Percentiles rank a stretch among this genome's conserved stretches.
phyloP scores from a whole-genome alignment of 2,888 invertebrate genomes.

The Cerceris ruficornis region DNA sequence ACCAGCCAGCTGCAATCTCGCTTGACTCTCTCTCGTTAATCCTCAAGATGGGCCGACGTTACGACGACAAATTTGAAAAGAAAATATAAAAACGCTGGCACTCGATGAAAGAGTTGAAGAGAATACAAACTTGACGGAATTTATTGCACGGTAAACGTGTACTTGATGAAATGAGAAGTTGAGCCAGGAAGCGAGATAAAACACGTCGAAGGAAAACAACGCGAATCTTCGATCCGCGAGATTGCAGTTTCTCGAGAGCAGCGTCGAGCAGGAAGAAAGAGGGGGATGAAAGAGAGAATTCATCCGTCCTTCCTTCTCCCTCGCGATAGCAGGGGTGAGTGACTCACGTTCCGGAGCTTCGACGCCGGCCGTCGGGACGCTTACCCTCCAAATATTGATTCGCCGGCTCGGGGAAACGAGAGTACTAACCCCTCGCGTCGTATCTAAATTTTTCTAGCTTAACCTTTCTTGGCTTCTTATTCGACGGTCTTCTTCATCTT shows the following conservation, averaged over 20 bases:
- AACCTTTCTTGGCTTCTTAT: slow-evolving; percentile 44
- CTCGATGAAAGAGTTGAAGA: too few relatives aligned
- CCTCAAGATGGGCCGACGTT: too few relatives aligned
- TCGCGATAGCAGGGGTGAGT: slow-evolving; percentile 66
- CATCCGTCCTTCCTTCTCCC: slow-evolving; percentile 54
- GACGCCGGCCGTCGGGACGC: slow-evolving; percentile 75
- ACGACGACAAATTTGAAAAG: not conserved
- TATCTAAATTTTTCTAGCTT: slow-evolving; percentile 63
- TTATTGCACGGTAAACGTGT: not conserved
- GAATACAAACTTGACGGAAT: not conserved
- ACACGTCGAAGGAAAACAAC: not conserved
- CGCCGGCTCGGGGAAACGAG: slow-evolving; percentile 67
- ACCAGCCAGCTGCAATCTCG: too few relatives aligned
- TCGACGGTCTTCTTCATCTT: slow-evolving; percentile 36
- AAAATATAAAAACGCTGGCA: too few relatives aligned
- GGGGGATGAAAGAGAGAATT: slow-evolving; percentile 60
- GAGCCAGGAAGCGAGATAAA: not conserved
- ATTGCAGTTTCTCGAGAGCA: slow-evolving; percentile 28
- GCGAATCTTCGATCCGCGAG: not conserved
- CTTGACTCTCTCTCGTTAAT: too few relatives aligned
- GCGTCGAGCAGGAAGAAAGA: slow-evolving; percentile 44
- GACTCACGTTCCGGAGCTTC: slow-evolving; percentile 80
- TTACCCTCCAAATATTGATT: slow-evolving; percentile 80
- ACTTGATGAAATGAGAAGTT: not conserved
- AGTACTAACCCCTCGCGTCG: slow-evolving; percentile 57